These are phyloP conservation scores for Mamestra configurata DNA, from an alignment of 1,140 invertebrate genomes.

Conservation along the genomic window DNA sequence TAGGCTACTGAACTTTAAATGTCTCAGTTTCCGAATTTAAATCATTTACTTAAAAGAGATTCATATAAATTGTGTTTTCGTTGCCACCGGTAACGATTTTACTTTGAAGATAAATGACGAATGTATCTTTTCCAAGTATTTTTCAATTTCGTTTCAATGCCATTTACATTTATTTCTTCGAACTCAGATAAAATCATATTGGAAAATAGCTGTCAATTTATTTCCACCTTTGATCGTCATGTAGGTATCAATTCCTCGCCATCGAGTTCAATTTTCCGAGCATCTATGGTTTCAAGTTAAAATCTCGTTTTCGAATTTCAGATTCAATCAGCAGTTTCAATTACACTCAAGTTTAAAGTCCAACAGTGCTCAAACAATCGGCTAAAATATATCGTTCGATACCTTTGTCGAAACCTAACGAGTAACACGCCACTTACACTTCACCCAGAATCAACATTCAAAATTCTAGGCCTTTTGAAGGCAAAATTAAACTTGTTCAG, in stretches of 20 bases:
- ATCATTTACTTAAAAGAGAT: background rate
- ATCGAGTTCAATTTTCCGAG: background rate
- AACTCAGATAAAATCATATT: background rate
- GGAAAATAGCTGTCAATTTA: background rate
- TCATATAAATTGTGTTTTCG: background rate
- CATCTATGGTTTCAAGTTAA: background rate
- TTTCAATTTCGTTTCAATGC: background rate
- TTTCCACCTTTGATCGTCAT: background rate
- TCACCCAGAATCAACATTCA: conserved; percentile 41
- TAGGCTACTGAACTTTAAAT: conserved; percentile 36
- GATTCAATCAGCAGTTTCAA: background rate
- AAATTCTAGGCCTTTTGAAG: conserved; percentile 45
- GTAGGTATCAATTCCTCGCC: background rate
- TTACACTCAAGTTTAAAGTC: background rate
- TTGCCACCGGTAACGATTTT: background rate
- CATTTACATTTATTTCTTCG: background rate
- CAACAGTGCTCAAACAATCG: conserved; percentile 1
- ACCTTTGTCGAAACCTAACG: conserved; percentile 7
- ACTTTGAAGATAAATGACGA: background rate
- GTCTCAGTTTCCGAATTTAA: conserved; percentile 7
- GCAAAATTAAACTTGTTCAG: conserved; percentile 45
- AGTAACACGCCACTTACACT: conserved; percentile 24
- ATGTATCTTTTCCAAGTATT: background rate
- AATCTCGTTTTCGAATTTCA: background rate
- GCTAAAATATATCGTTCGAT: background rate